Evolutionary conservation across 2,113 vertebrate genomes (phyloP).

Genomic region (Antechinus stuartii): DNA sequence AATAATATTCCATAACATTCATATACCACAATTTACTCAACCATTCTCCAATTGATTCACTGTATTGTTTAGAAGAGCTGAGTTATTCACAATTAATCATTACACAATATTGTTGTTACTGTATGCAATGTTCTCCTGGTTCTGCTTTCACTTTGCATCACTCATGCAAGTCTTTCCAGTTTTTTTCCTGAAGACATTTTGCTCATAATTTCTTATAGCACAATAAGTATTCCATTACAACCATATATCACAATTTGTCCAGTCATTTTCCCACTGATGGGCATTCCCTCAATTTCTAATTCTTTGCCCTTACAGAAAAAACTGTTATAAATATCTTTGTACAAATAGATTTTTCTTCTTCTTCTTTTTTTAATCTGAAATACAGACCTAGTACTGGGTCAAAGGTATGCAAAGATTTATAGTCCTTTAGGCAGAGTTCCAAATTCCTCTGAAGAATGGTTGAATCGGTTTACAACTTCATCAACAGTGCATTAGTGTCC

Average conservation of each 20-base stretch:
- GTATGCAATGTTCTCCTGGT: not conserved
- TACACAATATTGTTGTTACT: not conserved
- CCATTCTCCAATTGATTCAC: no score
- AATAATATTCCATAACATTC: no score
- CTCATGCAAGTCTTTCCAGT: not conserved
- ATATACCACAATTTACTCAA: no score
- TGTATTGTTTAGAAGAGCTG: not conserved
- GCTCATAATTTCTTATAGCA: not conserved
- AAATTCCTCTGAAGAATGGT: not conserved
- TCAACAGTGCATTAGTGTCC: not conserved
- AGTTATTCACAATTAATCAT: not conserved
- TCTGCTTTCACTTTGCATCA: not conserved
- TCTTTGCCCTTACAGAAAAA: not conserved
- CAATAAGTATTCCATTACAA: not conserved
- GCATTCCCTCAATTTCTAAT: not conserved
- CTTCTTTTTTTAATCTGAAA: not conserved
- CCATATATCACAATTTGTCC: not conserved
- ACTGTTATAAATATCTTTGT: not conserved
- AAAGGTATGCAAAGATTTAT: not conserved
- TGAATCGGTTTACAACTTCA: not conserved
- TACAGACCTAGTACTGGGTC: not conserved
- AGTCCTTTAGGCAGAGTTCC: not conserved
- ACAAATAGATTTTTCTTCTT: not conserved
- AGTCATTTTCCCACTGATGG: not conserved
- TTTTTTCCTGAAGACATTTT: not conserved